Evolutionary conservation across 2,888 invertebrate genomes (phyloP), one percentile per base, ranked within the genome.

Genomic region (Anagyrus pseudococci): DNA sequence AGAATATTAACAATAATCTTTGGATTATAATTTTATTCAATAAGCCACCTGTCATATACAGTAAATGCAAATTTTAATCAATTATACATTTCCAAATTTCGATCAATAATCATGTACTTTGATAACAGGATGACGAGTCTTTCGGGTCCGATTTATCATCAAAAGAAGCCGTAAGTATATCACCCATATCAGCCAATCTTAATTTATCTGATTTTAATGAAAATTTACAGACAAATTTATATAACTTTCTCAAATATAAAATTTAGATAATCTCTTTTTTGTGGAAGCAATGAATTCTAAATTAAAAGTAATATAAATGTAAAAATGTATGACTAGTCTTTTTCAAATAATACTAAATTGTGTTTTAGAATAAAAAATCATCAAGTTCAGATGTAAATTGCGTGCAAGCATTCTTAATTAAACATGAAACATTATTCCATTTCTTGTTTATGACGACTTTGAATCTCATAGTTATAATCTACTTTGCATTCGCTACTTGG

Each of bases 401-500:
- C 22, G 6, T 66, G 15, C n/a, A 48, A 20, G 17, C 2, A 13
- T 66, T 58, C 22, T n/a, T 46, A 1, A 20, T 20, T 1, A 48
- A 43, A 53, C 1, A 62, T 10, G 17, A 20, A n/a, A 29, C 4
- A 20, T 20, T 17, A 20, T 57, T 66, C 19, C 48, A 23, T 53
- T 62, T 46, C 2, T 15, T 70, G 7, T 49, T 62, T 2, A 44
- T 73, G 37, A 23, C 70, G 20, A 41, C 71, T 17, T 19, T 79
- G 3, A 75, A 80, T 64, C 48, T 68, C 6, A 17, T 65, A 2
- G 48, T 76, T 7, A 6, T 79, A 23, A 64, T 64, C 13, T 79
- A 80, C 58, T 64, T 79, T 13, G 55, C 64, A 10, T 75, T 71
- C 57, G 80, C 80, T 1, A 73, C 67, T 7, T 4, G 72, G n/a